Percentiles rank a stretch among this genome's conserved stretches.
Conservation (phyloP, 2,888 invertebrate genomes). For the Pelosia muscerda region DNA sequence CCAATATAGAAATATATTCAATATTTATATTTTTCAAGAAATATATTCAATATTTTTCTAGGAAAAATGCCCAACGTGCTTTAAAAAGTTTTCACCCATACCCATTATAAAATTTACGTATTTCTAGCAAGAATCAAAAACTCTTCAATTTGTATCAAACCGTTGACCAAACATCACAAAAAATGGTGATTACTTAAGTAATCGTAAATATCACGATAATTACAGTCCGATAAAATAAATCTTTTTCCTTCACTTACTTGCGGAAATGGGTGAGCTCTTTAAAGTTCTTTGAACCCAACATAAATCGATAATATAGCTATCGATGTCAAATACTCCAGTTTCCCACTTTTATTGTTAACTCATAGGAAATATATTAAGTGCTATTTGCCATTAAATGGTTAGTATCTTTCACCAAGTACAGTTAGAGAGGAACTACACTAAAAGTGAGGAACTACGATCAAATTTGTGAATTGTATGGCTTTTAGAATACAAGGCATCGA, state of each 20-base stretch:
- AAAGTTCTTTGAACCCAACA: constrained; percentile 9
- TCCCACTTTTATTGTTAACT: constrained; percentile 26
- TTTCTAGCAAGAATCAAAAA: background rate
- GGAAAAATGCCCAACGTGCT: no score
- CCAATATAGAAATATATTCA: no score
- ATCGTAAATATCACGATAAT: background rate
- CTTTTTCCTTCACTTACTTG: background rate
- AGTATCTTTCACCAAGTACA: background rate
- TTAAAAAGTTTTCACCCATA: no score
- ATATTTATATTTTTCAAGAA: no score
- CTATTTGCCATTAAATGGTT: background rate
- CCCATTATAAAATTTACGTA: no score
- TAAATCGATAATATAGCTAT: constrained; percentile 31
- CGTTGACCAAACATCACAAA: background rate
- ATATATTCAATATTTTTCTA: no score
- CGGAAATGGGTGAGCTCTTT: background rate
- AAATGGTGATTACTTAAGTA: background rate
- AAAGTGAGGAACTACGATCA: no score
- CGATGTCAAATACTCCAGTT: constrained; percentile 30
- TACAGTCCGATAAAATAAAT: background rate
- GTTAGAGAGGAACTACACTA: no score
- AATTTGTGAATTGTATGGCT: no score
- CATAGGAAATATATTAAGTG: background rate
- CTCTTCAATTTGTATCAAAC: background rate
- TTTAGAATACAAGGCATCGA: no score